A percentile compares a stretch with the other conserved stretches of the same genome.
These are phyloP conservation scores for Onychomys arenicola DNA, from an alignment of 2,797 vertebrate genomes.

Conservation along the genomic window DNA sequence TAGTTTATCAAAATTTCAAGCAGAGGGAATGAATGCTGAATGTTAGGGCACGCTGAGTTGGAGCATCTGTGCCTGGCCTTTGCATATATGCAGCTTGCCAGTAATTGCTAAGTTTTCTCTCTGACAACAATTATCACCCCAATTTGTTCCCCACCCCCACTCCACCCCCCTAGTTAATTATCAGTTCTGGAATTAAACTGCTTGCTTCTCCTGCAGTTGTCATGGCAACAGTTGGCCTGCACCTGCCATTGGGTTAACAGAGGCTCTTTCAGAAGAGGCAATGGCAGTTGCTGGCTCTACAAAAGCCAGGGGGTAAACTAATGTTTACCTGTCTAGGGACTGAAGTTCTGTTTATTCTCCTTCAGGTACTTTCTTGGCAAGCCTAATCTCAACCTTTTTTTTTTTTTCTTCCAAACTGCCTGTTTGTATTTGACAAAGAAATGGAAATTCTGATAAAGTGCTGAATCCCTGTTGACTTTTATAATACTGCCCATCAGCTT, in stretches of 20 bases:
- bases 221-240: conserved; percentile 82
- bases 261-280: conserved; percentile 74
- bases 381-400: neutral
- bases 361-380: conserved; percentile 59
- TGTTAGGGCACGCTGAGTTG: conserved; percentile 52
- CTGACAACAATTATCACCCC: conserved; percentile 77
- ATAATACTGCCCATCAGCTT: conserved; percentile 50
- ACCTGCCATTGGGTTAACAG: conserved; percentile 83
- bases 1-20: conserved; percentile 61
- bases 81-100: conserved; percentile 69
- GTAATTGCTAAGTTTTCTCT: conserved; percentile 78
- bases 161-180: conserved; percentile 78
- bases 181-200: conserved; percentile 83
- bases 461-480: conserved; percentile 37
- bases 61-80: conserved; percentile 69
- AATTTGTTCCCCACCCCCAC: conserved; percentile 51
- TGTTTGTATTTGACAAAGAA: conserved; percentile 56
- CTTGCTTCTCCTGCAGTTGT: conserved; percentile 81
- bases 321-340: conserved; percentile 73
- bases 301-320: conserved; percentile 74
- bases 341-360: conserved; percentile 51
- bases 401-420: neutral
- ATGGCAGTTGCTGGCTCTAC: conserved; percentile 60
- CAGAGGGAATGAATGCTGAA: conserved; percentile 15
- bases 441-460: conserved; percentile 57